Evolutionary conservation across 2,888 invertebrate species (phyloP).

Genomic region (Torymus aiolomorphi): DNA sequence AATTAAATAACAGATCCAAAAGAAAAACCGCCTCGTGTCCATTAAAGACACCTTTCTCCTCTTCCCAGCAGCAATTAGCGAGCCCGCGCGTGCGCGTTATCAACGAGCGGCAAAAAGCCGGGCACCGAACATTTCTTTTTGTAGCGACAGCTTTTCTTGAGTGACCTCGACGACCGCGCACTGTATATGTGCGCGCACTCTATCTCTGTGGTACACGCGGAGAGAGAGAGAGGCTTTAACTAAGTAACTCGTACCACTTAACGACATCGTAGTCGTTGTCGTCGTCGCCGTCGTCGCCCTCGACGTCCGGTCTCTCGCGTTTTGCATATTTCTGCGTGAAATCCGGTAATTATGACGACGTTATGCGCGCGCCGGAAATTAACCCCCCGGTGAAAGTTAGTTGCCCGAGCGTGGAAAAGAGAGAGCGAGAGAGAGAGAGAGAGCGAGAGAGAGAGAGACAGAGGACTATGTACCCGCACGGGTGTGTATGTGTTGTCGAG

Average conservation of each 20-base stretch:
- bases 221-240: constrained; percentile 40
- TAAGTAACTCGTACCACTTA: constrained; percentile 54
- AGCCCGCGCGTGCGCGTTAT: no score
- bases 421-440: no score
- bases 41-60: no score
- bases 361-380: constrained; percentile 53
- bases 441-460: no score
- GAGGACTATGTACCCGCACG: no score
- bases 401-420: constrained; percentile 26
- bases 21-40: no score
- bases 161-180: background rate
- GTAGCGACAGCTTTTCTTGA: constrained; percentile 2
- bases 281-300: background rate
- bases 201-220: background rate
- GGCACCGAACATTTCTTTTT: background rate
- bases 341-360: constrained; percentile 54
- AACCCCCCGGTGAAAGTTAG: constrained; percentile 53
- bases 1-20: no score
- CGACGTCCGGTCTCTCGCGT: constrained; percentile 10
- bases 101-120: no score
- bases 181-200: background rate
- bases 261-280: constrained; percentile 41
- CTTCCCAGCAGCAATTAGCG: no score
- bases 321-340: constrained; percentile 53
- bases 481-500: background rate